phyloP scores from a whole-genome alignment of 2,888 invertebrate species.

The Plebejus argus region DNA sequence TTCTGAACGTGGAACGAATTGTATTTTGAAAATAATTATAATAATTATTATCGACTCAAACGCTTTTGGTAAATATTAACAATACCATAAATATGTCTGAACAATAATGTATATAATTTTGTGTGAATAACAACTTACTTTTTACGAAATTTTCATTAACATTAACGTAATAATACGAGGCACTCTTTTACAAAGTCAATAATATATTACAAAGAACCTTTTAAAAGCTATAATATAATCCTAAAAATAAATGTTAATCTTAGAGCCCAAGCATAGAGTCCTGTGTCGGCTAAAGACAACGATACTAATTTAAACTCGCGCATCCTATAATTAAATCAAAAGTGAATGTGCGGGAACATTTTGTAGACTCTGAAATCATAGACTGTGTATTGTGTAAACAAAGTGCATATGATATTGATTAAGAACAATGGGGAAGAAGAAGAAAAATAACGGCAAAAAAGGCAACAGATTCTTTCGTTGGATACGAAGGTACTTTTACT shows the following conservation, averaged over 20 bases:
- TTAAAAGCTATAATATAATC: not conserved
- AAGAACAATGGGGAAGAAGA: conserved; percentile 73
- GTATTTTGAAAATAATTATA: conserved; percentile 40
- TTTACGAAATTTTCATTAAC: not conserved
- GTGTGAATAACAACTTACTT: conserved; percentile 1
- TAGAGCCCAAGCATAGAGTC: conserved; percentile 64
- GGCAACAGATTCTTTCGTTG: conserved; percentile 73
- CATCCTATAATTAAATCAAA: conserved; percentile 50
- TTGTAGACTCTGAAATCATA: conserved; percentile 46
- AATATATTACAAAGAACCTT: not conserved
- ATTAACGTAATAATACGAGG: not conserved
- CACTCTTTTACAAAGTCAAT: not conserved
- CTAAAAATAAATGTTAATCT: conserved; percentile 41
- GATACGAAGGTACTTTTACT: conserved; percentile 69
- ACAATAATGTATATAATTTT: not conserved
- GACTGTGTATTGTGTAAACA: conserved; percentile 49
- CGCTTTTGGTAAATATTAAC: not conserved
- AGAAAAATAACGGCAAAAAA: conserved; percentile 68
- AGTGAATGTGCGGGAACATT: conserved; percentile 46
- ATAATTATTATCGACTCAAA: conserved; percentile 5
- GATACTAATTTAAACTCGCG: conserved; percentile 49
- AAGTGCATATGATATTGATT: conserved; percentile 54
- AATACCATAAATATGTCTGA: not conserved
- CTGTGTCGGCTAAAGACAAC: conserved; percentile 61
- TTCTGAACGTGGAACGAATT: conserved; percentile 52